Conservation (phyloP, 2,888 invertebrate genomes). For the Oxystoma pomonae region DNA sequence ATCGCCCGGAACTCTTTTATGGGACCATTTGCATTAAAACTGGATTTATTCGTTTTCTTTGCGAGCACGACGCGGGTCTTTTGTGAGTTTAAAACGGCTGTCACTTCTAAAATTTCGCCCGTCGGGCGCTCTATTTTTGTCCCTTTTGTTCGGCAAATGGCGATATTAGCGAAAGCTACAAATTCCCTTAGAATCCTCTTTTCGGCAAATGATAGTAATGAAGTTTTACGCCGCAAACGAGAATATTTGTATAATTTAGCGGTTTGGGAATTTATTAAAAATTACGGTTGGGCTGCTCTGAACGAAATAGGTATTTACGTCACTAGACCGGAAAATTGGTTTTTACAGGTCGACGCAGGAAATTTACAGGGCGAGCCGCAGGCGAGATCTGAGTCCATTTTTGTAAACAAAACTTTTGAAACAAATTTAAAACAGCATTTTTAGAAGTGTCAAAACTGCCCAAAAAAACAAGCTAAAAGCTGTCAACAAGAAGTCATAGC, state of each 20-base stretch:
- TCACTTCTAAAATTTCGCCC: neutral
- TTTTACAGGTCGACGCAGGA: too few relatives aligned
- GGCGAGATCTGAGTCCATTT: too few relatives aligned
- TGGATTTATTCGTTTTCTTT: constrained; percentile 15
- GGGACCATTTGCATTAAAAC: constrained; percentile 25
- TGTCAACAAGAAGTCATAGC: too few relatives aligned
- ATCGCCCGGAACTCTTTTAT: constrained; percentile 20
- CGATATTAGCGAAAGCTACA: neutral
- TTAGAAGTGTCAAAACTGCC: too few relatives aligned
- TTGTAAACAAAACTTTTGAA: too few relatives aligned
- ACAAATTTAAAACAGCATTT: too few relatives aligned
- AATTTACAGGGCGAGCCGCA: too few relatives aligned
- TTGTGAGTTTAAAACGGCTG: neutral
- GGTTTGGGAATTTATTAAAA: too few relatives aligned
- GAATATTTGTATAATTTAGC: neutral
- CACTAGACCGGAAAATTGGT: too few relatives aligned
- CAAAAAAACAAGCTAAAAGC: too few relatives aligned
- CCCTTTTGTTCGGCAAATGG: neutral
- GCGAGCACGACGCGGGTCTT: neutral
- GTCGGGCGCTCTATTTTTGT: neutral
- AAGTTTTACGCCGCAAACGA: neutral
- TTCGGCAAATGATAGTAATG: neutral
- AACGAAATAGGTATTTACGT: too few relatives aligned
- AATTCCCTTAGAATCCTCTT: neutral
- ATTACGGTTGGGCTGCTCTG: too few relatives aligned